These are phyloP conservation scores for Polydrusus pterygomalis DNA, from an alignment of 2,888 invertebrate species.

Conservation along the genomic window DNA sequence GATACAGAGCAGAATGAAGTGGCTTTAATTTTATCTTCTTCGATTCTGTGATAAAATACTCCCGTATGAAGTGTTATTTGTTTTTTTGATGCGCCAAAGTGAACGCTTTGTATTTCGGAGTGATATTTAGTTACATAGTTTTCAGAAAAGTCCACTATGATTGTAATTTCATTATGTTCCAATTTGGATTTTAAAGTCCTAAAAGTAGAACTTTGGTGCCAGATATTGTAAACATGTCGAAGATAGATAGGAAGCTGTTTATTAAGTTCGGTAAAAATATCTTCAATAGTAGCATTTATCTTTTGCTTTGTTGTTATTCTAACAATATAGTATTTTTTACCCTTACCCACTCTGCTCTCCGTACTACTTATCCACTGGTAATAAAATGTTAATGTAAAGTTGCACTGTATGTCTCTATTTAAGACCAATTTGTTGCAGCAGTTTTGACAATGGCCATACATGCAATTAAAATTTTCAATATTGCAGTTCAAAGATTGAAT, in stretches of 20 bases:
- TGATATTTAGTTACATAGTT: neutral
- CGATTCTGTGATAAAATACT: neutral
- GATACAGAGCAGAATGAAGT: slow-evolving; percentile 2
- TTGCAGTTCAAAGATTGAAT: neutral
- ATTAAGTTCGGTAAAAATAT: neutral
- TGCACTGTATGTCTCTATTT: neutral
- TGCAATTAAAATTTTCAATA: neutral
- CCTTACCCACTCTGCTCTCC: neutral
- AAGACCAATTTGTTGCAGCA: neutral
- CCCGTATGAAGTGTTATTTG: slow-evolving; percentile 1
- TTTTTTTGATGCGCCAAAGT: neutral
- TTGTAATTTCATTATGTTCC: neutral
- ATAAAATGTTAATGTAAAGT: slow-evolving; percentile 5
- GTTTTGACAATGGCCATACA: neutral
- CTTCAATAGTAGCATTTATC: slow-evolving; percentile 1
- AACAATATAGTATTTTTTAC: neutral
- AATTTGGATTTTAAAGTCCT: neutral
- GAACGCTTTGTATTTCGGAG: neutral
- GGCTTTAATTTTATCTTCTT: neutral
- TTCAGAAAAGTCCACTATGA: neutral
- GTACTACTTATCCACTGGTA: neutral
- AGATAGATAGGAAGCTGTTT: slow-evolving; percentile 1
- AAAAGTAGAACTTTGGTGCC: neutral
- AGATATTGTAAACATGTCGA: neutral
- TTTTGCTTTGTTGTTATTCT: neutral